Conservation (phyloP, 2,888 invertebrate genomes). For the Myathropa florea region DNA sequence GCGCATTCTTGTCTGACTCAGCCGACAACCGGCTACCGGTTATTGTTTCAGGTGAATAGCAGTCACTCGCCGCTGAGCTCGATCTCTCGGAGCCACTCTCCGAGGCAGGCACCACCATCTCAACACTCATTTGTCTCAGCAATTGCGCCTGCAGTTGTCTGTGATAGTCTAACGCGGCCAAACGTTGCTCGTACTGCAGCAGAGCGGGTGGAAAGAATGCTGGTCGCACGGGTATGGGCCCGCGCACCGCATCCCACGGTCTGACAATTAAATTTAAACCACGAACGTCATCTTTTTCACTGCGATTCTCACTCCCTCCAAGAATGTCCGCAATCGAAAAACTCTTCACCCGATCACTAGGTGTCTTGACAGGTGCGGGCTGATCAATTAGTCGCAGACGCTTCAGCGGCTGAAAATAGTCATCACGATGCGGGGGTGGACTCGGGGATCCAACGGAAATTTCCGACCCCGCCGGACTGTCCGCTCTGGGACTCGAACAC, state of each 20-base stretch:
- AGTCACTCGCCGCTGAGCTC: slow-evolving; percentile 88
- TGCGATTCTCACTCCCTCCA: slow-evolving; percentile 83
- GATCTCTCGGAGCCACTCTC: slow-evolving; percentile 87
- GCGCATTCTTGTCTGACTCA: slow-evolving; percentile 70
- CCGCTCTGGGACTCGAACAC: slow-evolving; percentile 75
- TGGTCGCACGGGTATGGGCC: slow-evolving; percentile 79
- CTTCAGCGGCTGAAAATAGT: slow-evolving; percentile 83
- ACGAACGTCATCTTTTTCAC: slow-evolving; percentile 41
- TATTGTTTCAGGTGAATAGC: slow-evolving; percentile 86
- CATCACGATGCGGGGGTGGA: slow-evolving; percentile 76
- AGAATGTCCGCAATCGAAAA: slow-evolving; percentile 95
- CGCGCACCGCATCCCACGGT: slow-evolving; percentile 89
- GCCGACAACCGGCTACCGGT: slow-evolving; percentile 74
- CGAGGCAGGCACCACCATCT: slow-evolving; percentile 79
- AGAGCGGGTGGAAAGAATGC: slow-evolving; percentile 81
- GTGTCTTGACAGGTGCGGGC: slow-evolving; percentile 82
- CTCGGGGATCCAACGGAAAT: slow-evolving; percentile 81
- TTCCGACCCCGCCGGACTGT: slow-evolving; percentile 80
- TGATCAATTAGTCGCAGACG: slow-evolving; percentile 81
- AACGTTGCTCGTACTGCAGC: slow-evolving; percentile 85
- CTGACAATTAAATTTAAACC: slow-evolving; percentile 84
- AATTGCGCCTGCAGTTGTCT: slow-evolving; percentile 82
- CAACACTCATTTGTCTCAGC: slow-evolving; percentile 81
- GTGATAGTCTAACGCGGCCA: slow-evolving; percentile 83
- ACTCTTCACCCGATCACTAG: slow-evolving; percentile 91